Base-by-base conservation (phyloP, 2,888 invertebrate genomes). In the Ferdinandea cuprea region DNA sequence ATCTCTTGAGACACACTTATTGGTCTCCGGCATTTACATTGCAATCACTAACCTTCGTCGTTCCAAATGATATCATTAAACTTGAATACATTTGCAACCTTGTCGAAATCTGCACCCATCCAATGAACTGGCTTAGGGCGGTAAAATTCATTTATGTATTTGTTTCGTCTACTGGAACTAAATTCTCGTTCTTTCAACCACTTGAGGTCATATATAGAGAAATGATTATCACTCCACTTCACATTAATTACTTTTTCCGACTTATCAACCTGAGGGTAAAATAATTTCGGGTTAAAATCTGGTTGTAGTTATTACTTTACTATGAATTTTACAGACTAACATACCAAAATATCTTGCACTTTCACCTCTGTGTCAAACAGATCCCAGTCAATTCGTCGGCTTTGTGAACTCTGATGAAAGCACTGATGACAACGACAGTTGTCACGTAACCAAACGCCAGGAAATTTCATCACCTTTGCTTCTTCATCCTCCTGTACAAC, bases 371-470 rank as follows among this genome's bases (percentile, higher is more conserved):
- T 86, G 86, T 94, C 91, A 86, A 94, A 94, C 66, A 91, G 89
- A 84, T 91, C 91, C 93, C 94, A 94, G 86, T 94, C 92, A 11
- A 94, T 89, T 25, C 93, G 93, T 35, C 95, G 89, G 74, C 93
- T 93, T 87, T 92, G 91, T 1, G 94, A 92, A 4, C 92, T 89
- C 21, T 87, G 86, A 86, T 94, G 94, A 88, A 93, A 95, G 87
- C 95, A 95, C 77, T 92, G 86, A 40, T 92, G 89, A 86, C 95
- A 95, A 81, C 93, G 94, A 86, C 95, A 95, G 88, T 94, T 95
- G 88, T 95, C 95, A 86, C 95, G 89, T 32, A 95, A 89, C 94
- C 94, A 95, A 40, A 94, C 92, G 84, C 92, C 91, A 0, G 95
- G 95, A 66, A 81, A 81, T 77, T 66, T 81, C 81, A 81, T 72